Evolutionary conservation across 2,113 vertebrate genomes (phyloP), one percentile per base, ranked within the genome.

Genomic region (Percopsis transmontana): DNA sequence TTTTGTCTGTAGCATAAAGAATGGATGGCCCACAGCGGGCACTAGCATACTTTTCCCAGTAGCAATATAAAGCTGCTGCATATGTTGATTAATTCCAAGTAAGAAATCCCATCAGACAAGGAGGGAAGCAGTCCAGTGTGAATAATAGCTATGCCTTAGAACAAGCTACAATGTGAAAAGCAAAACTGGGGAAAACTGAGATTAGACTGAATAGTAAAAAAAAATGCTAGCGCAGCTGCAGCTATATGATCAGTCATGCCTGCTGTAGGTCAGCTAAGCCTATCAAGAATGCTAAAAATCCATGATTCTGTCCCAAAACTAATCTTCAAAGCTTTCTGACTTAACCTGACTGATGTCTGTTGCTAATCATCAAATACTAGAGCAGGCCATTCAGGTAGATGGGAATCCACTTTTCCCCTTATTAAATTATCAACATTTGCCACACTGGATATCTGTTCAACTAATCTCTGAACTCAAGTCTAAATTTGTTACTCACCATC

Each of bases 201-300:
- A 81, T 85, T 74, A 87, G 64, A 64, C 70, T 70, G 14, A 55
- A 55, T 23, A 33, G 58, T 60, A 68, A 68, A 80, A 68, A 68
- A 80, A 38, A 51, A 51, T 51, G 47, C 20, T 63, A 71, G 58
- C 66, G 53, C 63, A 13, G 1, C 51, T 56, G 81, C 33, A 24
- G 74, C 71, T 81, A 50, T 74, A 19, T 80, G 82, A 88, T 85
- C 81, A 80, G 75, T 78, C 80, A 79, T 73, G 78, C 78, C 74
- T 53, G 62, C 73, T 18, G 47, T 44, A 60, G 83, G 75, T 86
- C 80, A 68, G 59, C 70, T 85, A 87, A 88, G 77, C 79, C 76
- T 45, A 75, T 69, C 59, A 76, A 79, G 87, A 87, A 90, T 77
- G 80, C 57, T 64, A 74, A 82, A 72, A 85, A 84, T 84, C 72